phyloP scores from a whole-genome alignment of 2,113 vertebrate genomes.

The Centrocercus urophasianus region DNA sequence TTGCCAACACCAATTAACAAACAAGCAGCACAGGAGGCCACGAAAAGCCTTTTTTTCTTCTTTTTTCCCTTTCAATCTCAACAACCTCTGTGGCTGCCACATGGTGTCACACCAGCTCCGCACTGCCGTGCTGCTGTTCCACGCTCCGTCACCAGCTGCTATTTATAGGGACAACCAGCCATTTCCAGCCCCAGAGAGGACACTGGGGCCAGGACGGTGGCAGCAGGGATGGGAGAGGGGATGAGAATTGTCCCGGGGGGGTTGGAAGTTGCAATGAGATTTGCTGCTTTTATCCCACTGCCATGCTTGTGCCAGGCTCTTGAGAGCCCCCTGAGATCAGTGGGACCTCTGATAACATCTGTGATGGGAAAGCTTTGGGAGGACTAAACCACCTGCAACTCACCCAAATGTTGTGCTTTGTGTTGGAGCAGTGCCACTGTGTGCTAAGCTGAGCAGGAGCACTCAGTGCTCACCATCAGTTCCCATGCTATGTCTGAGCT shows the following conservation, averaged over 20 bases:
- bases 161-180: accelerated
- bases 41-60: neutral
- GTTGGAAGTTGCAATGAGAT: neutral
- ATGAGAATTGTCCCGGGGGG: accelerated
- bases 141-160: neutral
- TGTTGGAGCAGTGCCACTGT: accelerated
- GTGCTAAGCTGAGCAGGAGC: neutral
- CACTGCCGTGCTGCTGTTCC: neutral
- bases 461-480: neutral
- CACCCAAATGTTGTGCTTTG: neutral
- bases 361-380: neutral
- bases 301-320: accelerated
- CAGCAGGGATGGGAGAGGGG: neutral
- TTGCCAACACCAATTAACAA: neutral
- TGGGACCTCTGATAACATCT: accelerated
- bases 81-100: neutral
- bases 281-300: neutral
- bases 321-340: accelerated
- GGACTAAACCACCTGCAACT: neutral
- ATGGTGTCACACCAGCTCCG: constrained; percentile 44
- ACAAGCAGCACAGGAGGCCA: neutral
- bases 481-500: neutral
- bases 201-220: neutral
- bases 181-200: accelerated
- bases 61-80: neutral